Evolutionary conservation across 2,888 invertebrate genomes (phyloP).

Genomic region (Eupeodes latifasciatus): DNA sequence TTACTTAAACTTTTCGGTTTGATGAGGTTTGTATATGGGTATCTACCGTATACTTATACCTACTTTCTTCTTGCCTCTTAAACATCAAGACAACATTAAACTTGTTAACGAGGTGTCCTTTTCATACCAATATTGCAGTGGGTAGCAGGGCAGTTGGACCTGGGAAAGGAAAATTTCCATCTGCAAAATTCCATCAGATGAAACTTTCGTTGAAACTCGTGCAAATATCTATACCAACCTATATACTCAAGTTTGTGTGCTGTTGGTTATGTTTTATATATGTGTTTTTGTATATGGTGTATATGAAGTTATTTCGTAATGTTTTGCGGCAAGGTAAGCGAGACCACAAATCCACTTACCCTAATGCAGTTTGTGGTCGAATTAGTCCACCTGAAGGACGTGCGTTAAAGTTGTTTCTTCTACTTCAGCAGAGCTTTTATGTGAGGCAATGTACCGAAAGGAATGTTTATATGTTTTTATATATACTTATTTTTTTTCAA

Average conservation of each 20-base stretch:
- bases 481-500: not conserved
- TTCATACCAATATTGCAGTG: not conserved
- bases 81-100: slow-evolving; percentile 43
- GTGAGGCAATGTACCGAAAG: not conserved
- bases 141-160: not conserved
- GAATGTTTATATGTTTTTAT: not conserved
- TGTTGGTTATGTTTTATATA: no score
- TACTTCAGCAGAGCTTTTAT: slow-evolving; percentile 11
- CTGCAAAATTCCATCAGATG: not conserved
- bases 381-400: slow-evolving; percentile 37
- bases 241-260: not conserved
- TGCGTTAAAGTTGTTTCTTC: not conserved
- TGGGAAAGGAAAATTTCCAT: slow-evolving; percentile 8
- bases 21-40: slow-evolving; percentile 60
- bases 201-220: not conserved
- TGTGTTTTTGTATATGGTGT: not conserved
- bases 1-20: slow-evolving; percentile 61
- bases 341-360: slow-evolving; percentile 67
- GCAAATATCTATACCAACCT: not conserved
- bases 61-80: slow-evolving; percentile 30
- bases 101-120: slow-evolving; percentile 41
- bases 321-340: slow-evolving; percentile 46
- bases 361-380: slow-evolving; percentile 62
- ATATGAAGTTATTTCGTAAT: slow-evolving; percentile 26
- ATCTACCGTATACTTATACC: not conserved